Evolutionary conservation across 2,888 invertebrate species (phyloP).

Genomic region (Lathronympha strigana): DNA sequence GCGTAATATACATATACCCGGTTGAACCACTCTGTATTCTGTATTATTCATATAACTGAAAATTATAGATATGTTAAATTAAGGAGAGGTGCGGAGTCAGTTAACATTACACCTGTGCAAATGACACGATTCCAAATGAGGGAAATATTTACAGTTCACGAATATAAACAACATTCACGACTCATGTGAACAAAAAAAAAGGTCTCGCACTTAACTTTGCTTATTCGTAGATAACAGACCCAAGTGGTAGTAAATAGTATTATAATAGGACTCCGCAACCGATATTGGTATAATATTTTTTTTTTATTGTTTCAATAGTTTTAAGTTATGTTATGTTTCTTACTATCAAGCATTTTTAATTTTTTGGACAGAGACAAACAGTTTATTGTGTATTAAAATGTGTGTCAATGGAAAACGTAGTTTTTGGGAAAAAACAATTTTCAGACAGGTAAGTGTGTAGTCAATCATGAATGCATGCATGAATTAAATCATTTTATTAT

Average conservation of each 20-base stretch:
- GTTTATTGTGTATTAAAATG: background rate
- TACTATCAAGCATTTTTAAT: background rate
- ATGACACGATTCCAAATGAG: background rate
- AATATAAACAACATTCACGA: background rate
- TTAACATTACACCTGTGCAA: background rate
- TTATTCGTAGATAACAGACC: background rate
- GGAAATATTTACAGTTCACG: background rate
- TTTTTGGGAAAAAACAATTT: constrained; percentile 6
- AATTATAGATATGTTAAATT: no score
- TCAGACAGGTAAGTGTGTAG: constrained; percentile 3
- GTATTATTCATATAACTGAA: no score
- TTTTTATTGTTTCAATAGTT: no score
- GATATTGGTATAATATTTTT: no score
- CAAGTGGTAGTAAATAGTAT: background rate
- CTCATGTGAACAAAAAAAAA: background rate
- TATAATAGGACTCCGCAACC: background rate
- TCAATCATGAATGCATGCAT: no score
- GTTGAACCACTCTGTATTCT: no score
- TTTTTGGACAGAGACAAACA: no score
- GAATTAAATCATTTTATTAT: no score
- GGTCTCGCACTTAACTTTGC: background rate
- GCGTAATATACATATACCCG: no score
- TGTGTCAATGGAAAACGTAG: background rate
- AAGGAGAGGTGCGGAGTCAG: no score
- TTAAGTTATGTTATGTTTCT: no score